Conservation (phyloP, 1,140 invertebrate genomes). For the Leptoteleia sp. region DNA sequence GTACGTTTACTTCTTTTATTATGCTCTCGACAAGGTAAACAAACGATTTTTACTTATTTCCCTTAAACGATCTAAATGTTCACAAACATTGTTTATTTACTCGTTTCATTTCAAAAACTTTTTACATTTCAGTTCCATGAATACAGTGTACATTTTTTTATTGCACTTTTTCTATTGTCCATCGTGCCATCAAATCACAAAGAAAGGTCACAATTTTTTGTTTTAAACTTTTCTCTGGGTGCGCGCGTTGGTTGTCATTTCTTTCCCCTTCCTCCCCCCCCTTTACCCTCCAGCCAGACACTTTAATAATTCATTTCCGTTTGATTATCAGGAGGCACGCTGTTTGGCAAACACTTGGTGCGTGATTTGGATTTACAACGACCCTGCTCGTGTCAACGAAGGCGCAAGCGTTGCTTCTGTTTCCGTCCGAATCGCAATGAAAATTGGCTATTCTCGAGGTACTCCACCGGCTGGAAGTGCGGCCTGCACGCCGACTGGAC, state of each 20-base stretch:
- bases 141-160: too few species aligned
- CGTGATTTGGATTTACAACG: conserved; percentile 94
- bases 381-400: conserved; percentile 92
- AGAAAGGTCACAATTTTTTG: too few species aligned
- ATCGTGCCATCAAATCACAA: too few species aligned
- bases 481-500: conserved; percentile 99
- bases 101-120: too few species aligned
- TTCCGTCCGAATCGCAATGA: conserved; percentile 93
- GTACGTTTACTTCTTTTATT: conserved; percentile 4
- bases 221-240: too few species aligned
- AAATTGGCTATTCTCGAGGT: conserved; percentile 98
- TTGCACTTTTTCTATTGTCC: too few species aligned
- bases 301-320: conserved; percentile 56
- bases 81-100: too few species aligned
- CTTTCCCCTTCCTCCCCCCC: too few species aligned
- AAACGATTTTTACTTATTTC: too few species aligned
- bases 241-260: background rate
- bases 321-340: conserved; percentile 87
- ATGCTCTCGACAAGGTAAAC: too few species aligned
- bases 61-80: too few species aligned
- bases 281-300: background rate
- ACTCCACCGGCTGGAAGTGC: conserved; percentile 99
- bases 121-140: too few species aligned
- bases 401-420: conserved; percentile 94
- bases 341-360: conserved; percentile 96